Conservation (phyloP, 2,113 vertebrate genomes). For the Ammospiza caudacuta region DNA sequence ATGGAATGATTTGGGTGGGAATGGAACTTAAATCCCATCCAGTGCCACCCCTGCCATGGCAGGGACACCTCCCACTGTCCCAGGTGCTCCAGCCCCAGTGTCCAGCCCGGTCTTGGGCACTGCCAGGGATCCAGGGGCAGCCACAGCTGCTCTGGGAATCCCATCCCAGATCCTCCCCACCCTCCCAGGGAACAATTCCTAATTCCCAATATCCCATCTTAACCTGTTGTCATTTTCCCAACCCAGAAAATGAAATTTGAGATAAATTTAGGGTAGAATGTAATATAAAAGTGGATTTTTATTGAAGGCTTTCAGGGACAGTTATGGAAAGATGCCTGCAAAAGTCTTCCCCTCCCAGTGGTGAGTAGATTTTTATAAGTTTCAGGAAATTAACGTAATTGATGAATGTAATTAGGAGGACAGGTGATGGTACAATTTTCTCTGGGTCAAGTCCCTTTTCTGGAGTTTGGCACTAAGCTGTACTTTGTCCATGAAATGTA, state of each 20-base stretch:
- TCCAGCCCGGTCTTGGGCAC: not conserved
- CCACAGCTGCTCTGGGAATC: not conserved
- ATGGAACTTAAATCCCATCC: accelerated
- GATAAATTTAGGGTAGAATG: not conserved
- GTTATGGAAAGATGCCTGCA: not conserved
- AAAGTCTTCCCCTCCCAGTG: not conserved
- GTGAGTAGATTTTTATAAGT: not conserved
- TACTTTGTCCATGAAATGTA: not conserved
- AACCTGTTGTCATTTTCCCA: not conserved
- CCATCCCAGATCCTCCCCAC: accelerated
- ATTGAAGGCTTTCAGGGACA: not conserved
- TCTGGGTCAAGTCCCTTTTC: not conserved
- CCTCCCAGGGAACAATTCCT: not conserved
- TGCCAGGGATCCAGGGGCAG: not conserved
- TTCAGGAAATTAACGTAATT: not conserved
- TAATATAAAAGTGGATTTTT: not conserved
- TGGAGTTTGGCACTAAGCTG: not conserved
- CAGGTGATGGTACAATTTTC: not conserved
- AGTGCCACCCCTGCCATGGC: accelerated
- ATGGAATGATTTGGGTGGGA: not conserved
- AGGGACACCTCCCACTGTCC: not conserved
- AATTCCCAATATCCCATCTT: not conserved
- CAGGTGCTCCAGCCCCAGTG: not conserved
- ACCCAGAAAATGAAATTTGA: not conserved
- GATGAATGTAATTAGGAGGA: not conserved